Percentiles rank a stretch among this genome's conserved stretches.
Evolutionary conservation across 2,888 invertebrate species (phyloP).

Genomic region (Hypomecis punctinalis): DNA sequence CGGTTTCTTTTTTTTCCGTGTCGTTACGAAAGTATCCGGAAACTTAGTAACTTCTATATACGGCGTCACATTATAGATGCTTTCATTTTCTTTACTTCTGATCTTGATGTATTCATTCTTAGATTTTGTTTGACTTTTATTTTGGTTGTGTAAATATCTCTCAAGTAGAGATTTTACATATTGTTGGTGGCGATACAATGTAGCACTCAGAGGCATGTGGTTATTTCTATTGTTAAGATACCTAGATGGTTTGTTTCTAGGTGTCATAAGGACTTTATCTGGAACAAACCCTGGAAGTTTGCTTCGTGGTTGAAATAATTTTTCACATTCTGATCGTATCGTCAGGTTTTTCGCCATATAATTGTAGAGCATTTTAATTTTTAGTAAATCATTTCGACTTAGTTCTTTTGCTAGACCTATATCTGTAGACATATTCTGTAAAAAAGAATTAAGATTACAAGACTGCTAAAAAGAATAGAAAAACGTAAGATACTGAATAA

Average conservation of each 20-base stretch:
- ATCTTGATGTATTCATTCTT: too few relatives aligned
- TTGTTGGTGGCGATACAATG: too few relatives aligned
- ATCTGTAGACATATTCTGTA: slow-evolving; percentile 23
- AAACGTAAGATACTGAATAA: too few relatives aligned
- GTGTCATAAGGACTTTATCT: neutral
- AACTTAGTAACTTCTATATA: too few relatives aligned
- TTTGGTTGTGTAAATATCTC: too few relatives aligned
- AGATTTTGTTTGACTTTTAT: too few relatives aligned
- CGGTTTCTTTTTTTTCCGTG: neutral
- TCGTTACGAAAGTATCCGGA: too few relatives aligned
- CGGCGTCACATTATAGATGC: too few relatives aligned
- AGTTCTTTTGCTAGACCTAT: slow-evolving; percentile 43
- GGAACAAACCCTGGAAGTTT: slow-evolving; percentile 43
- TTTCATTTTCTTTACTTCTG: too few relatives aligned
- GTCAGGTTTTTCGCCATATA: slow-evolving; percentile 51
- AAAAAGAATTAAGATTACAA: neutral
- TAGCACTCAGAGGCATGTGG: neutral
- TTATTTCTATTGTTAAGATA: neutral
- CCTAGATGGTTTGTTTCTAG: slow-evolving; percentile 3
- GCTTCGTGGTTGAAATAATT: slow-evolving; percentile 56
- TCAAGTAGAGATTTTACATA: too few relatives aligned
- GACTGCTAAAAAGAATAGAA: too few relatives aligned
- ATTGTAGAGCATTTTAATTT: slow-evolving; percentile 67
- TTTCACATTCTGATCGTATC: slow-evolving; percentile 54
- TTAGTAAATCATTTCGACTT: slow-evolving; percentile 56